Base-by-base conservation (phyloP, 2,888 invertebrate genomes). In the Unio delphinus region DNA sequence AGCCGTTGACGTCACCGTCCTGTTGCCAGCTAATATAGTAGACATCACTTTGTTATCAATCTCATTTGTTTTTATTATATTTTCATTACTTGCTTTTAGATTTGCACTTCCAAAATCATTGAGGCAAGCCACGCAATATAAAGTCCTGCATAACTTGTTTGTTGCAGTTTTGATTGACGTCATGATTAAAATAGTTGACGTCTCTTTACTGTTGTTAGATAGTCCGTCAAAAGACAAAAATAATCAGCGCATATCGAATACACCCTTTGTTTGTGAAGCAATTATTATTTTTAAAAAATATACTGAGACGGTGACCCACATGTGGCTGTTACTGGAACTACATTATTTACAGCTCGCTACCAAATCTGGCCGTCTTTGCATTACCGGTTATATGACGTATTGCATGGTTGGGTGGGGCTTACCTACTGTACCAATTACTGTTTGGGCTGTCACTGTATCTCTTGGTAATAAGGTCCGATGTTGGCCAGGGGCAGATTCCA, bases 391-490 rank as follows among this genome's bases (percentile, higher is more conserved):
- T 34, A 34, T 68, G 23, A 61, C 64, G 18, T 79, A 77, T 57
- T 61, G 71, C 28, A 30, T 74, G n/a, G 59, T 77, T 34, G 79
- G 75, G 20, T 79, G 76, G 75, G 75, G 74, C 23, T 56, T 74
- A 45, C 76, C 77, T 7, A 30, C 71, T 8, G 63, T 79, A 17
- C 77, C 79, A 8, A 61, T 65, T n/a, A 66, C 70, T 3, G 55
- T 74, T 6, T 79, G 77, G 79, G 67, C 66, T 3, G 73, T 79
- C 58, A 72, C 77, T 17, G 28, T 73, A 30, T 65, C 68, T 15
- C 67, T 77, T 11, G 66, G 69, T 67, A 65, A 76, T 56, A 72
- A 69, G 26, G 64, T 69, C 30, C 65, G 57, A n/a, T 79, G 77
- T 54, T 79, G 79, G 79, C 59, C 62, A 1, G 72, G 71, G 30